Percentiles rank a stretch among this genome's conserved stretches.
phyloP scores from a whole-genome alignment of 2,888 invertebrate species.

The Ophraella communa region DNA sequence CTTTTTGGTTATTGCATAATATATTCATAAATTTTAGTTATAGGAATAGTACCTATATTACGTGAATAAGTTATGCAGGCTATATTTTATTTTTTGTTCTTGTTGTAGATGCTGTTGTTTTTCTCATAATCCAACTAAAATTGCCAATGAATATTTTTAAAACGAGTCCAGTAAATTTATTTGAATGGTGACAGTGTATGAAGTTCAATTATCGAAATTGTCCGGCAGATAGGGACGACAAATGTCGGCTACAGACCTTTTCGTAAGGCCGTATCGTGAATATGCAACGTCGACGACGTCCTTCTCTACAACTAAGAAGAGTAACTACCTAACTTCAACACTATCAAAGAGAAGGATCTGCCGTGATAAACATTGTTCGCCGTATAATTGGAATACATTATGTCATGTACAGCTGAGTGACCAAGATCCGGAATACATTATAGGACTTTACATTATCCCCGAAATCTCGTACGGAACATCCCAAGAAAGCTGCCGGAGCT shows the following conservation, averaged over 20 bases:
- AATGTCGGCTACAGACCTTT: constrained; percentile 18
- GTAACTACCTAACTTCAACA: constrained; percentile 29
- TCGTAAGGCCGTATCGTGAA: constrained; percentile 21
- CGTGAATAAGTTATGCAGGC: too few species aligned
- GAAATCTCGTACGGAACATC: constrained; percentile 39
- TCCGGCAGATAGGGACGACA: neutral
- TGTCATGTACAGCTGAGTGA: constrained; percentile 51
- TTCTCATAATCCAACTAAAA: too few species aligned
- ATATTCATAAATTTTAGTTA: too few species aligned
- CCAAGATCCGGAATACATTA: constrained; percentile 52
- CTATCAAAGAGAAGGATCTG: constrained; percentile 36
- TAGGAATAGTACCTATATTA: too few species aligned
- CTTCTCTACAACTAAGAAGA: constrained; percentile 22
- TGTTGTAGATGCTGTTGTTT: too few species aligned
- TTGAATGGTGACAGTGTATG: too few species aligned
- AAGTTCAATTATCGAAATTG: neutral
- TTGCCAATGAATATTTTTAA: too few species aligned
- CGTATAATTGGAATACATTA: constrained; percentile 51
- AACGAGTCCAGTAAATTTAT: too few species aligned
- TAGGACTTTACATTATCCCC: constrained; percentile 48
- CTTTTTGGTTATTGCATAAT: too few species aligned
- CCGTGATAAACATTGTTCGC: constrained; percentile 48
- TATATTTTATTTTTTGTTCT: too few species aligned
- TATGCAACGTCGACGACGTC: constrained; percentile 27
- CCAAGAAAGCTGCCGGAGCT: constrained; percentile 35